Percentiles rank a stretch among this genome's conserved stretches.
Conservation (phyloP, 2,888 invertebrate species). For the Sycophila texana region DNA sequence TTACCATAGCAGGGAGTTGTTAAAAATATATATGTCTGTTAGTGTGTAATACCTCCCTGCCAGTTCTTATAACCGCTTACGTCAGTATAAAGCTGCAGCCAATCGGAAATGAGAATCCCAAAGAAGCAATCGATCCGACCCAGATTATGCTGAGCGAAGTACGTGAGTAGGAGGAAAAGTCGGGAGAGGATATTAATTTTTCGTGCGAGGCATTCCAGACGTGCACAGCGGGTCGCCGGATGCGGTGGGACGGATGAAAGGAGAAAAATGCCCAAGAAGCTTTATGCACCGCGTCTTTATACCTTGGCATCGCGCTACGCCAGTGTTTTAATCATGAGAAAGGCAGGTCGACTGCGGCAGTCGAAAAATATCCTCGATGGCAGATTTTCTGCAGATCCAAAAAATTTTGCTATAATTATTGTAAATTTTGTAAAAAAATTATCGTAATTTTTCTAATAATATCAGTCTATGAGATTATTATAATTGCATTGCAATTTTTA, state of each 20-base stretch:
- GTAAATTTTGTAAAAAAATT: no score
- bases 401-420: no score
- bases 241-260: slow-evolving; percentile 20
- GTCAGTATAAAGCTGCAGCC: neutral
- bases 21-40: neutral
- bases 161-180: slow-evolving; percentile 25
- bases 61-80: neutral
- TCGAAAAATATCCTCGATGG: neutral
- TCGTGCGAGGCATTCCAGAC: slow-evolving; percentile 43
- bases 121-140: slow-evolving; percentile 26
- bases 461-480: no score
- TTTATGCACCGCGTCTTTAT: neutral
- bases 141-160: slow-evolving; percentile 10
- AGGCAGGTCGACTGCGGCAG: neutral
- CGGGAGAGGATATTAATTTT: slow-evolving; percentile 38
- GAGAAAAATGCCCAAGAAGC: neutral
- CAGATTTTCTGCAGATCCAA: neutral
- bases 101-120: neutral
- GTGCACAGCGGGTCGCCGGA: neutral
- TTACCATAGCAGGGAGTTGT: no score
- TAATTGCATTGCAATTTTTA: no score
- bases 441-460: no score
- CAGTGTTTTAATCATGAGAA: neutral
- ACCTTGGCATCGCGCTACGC: neutral
- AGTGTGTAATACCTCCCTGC: neutral